Evolutionary conservation across 2,888 invertebrate species (phyloP).

Genomic region (Perithous albicinctus): DNA sequence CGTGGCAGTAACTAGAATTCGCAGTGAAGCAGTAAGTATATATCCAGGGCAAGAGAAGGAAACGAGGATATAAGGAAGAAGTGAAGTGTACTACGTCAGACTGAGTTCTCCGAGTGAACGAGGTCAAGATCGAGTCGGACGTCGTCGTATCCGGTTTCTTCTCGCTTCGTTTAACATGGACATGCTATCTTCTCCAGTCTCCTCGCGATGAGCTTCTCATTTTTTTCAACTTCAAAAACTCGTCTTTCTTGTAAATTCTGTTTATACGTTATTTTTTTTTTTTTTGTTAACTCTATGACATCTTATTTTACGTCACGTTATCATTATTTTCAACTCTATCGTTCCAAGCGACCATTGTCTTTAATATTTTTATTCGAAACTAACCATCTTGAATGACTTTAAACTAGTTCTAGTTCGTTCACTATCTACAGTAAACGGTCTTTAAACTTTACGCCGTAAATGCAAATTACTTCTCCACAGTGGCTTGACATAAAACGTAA

Average conservation of each 20-base stretch:
- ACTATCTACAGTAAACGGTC: neutral
- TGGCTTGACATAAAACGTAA: conserved; percentile 6
- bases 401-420: neutral
- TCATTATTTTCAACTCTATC: neutral
- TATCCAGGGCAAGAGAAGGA: conserved; percentile 33
- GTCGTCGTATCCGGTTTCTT: conserved; percentile 43
- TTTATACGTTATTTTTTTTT: neutral
- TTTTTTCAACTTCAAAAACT: neutral
- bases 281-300: neutral
- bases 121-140: conserved; percentile 55
- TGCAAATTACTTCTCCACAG: conserved; percentile 17
- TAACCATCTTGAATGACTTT: neutral
- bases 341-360: neutral
- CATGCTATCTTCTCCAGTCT: conserved; percentile 29
- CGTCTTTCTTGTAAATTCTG: neutral
- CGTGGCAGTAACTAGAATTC: conserved; percentile 37
- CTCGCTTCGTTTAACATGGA: conserved; percentile 38
- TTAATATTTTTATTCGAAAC: conserved; percentile 8
- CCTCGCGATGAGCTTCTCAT: conserved; percentile 41
- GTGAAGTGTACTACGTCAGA: conserved; percentile 38
- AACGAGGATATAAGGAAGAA: conserved; percentile 37
- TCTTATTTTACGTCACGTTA: neutral
- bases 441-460: conserved; percentile 31
- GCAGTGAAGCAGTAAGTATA: conserved; percentile 22
- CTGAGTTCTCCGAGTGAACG: conserved; percentile 32